Evolutionary conservation across 2,797 vertebrate species (phyloP).

Genomic region (Coranthus polyacanthus): DNA sequence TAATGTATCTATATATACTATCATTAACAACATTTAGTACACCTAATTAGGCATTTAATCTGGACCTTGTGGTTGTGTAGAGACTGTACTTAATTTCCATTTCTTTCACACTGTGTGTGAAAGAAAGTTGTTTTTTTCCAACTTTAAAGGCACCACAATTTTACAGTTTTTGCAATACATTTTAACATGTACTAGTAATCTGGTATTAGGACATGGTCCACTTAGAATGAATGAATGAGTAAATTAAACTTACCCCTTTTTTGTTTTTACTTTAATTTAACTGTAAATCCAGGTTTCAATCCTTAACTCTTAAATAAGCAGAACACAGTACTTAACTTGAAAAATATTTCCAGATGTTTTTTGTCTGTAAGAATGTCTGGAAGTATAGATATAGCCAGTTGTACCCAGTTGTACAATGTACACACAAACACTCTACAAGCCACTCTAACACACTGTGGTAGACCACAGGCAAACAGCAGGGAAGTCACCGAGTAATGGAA

Average conservation of each 20-base stretch:
- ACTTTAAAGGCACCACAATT: too few relatives aligned
- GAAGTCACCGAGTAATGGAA: conserved; percentile 79
- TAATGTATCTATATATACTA: too few relatives aligned
- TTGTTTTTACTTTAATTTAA: too few relatives aligned
- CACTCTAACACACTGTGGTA: conserved; percentile 49
- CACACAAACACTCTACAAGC: conserved; percentile 36
- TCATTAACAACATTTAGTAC: not conserved
- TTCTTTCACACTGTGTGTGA: too few relatives aligned
- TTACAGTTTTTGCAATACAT: too few relatives aligned
- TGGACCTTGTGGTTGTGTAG: too few relatives aligned
- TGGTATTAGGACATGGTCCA: too few relatives aligned
- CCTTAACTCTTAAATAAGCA: not conserved
- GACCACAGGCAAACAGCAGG: conserved; percentile 69
- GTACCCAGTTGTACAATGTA: not conserved
- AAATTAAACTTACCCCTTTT: too few relatives aligned
- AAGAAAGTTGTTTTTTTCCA: too few relatives aligned
- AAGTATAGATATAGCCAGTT: conserved; percentile 14
- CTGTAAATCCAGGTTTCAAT: not conserved
- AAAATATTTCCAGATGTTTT: not conserved
- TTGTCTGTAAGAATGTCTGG: conserved; percentile 5
- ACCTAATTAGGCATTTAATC: not conserved
- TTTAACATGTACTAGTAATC: too few relatives aligned
- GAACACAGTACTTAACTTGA: not conserved
- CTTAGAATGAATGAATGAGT: too few relatives aligned
- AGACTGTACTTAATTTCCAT: too few relatives aligned